phyloP scores from a whole-genome alignment of 1,140 invertebrate genomes.

The Drosophila kepulauana region DNA sequence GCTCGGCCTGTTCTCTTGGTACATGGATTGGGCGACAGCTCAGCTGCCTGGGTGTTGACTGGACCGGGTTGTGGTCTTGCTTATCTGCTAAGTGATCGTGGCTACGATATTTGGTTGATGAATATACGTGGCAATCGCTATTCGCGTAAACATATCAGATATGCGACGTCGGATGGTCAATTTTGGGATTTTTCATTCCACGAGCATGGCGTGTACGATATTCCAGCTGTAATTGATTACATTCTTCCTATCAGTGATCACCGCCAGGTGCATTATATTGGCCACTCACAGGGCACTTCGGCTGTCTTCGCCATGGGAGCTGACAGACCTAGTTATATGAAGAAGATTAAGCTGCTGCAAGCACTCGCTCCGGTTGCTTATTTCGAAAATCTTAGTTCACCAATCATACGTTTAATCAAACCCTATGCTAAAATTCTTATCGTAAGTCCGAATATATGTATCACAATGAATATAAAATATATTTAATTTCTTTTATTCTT shows the following conservation, averaged over 20 bases:
- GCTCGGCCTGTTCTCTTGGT: slow-evolving; percentile 87
- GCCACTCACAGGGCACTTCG: slow-evolving; percentile 87
- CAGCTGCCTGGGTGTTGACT: slow-evolving; percentile 86
- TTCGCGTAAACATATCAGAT: slow-evolving; percentile 86
- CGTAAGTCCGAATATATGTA: neutral
- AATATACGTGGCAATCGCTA: slow-evolving; percentile 90
- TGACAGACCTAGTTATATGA: slow-evolving; percentile 89
- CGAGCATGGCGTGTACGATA: slow-evolving; percentile 89
- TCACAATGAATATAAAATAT: too few relatives aligned
- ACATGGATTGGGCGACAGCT: slow-evolving; percentile 87
- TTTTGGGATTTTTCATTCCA: slow-evolving; percentile 88
- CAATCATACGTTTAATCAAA: neutral
- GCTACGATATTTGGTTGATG: slow-evolving; percentile 91
- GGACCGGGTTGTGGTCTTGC: slow-evolving; percentile 85
- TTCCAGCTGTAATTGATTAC: slow-evolving; percentile 89
- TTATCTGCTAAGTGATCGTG: slow-evolving; percentile 88
- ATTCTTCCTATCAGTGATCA: slow-evolving; percentile 86
- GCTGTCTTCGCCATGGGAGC: slow-evolving; percentile 87
- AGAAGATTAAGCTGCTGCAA: slow-evolving; percentile 87
- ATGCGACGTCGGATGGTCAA: slow-evolving; percentile 81
- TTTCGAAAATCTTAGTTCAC: slow-evolving; percentile 19
- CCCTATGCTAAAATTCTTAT: neutral
- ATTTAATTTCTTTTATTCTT: neutral
- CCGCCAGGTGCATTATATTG: slow-evolving; percentile 84
- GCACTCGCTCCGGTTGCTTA: slow-evolving; percentile 88